These are phyloP conservation scores for Phyllotreta cruciferae DNA, from an alignment of 2,888 invertebrate genomes.

Conservation along the genomic window DNA sequence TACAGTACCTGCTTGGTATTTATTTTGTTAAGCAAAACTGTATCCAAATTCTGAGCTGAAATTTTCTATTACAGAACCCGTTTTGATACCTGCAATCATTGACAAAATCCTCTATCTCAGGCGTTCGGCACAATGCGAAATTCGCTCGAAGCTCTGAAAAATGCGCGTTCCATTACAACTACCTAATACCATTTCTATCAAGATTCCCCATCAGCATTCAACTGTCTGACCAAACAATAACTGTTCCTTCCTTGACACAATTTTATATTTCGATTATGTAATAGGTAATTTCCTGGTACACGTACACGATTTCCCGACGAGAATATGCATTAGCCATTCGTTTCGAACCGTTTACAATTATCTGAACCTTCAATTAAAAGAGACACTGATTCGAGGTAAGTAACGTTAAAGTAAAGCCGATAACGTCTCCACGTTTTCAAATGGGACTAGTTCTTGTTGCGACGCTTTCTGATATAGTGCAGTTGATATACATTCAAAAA, in stretches of 20 bases:
- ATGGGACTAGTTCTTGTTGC: slow-evolving; percentile 8
- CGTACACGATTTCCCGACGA: slow-evolving; percentile 25
- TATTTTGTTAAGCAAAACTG: too few relatives aligned
- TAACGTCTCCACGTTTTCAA: slow-evolving; percentile 27
- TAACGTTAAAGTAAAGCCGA: slow-evolving; percentile 25
- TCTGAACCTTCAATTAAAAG: slow-evolving; percentile 27
- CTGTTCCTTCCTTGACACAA: slow-evolving; percentile 15
- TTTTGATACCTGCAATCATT: too few relatives aligned
- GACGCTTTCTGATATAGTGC: slow-evolving; percentile 8
- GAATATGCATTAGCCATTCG: slow-evolving; percentile 31
- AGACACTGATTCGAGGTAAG: slow-evolving; percentile 24
- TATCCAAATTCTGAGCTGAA: too few relatives aligned
- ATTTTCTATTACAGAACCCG: too few relatives aligned
- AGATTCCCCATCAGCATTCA: neutral
- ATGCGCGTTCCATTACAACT: too few relatives aligned
- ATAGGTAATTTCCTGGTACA: slow-evolving; percentile 24
- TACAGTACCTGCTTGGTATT: too few relatives aligned
- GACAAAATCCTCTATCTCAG: too few relatives aligned
- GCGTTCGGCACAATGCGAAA: too few relatives aligned
- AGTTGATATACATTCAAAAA: neutral
- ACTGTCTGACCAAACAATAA: slow-evolving; percentile 7
- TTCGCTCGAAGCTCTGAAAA: too few relatives aligned
- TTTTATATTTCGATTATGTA: slow-evolving; percentile 25
- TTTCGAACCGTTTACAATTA: slow-evolving; percentile 28
- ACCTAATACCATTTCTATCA: too few relatives aligned